Evolutionary conservation across 2,888 invertebrate genomes (phyloP).

Genomic region (Oscheius sp.): DNA sequence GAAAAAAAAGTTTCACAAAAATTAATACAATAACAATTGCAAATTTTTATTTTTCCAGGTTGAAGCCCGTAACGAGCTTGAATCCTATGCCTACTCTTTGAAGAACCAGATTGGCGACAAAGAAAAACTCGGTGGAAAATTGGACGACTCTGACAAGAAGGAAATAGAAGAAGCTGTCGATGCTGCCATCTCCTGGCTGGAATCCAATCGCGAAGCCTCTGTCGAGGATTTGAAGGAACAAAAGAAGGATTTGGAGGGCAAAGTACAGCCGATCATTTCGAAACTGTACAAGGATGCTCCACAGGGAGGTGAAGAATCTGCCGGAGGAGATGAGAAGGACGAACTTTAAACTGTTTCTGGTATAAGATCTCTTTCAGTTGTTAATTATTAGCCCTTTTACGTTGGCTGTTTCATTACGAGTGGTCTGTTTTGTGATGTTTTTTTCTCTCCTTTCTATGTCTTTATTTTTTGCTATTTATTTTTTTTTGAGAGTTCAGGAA

Average conservation of each 20-base stretch:
- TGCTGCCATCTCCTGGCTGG: constrained; percentile 96
- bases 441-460: too few species aligned
- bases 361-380: background rate
- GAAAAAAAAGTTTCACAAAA: background rate
- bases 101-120: constrained; percentile 91
- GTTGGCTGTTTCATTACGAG: background rate
- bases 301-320: constrained; percentile 42
- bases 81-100: constrained; percentile 94
- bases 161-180: constrained; percentile 95
- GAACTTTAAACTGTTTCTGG: constrained; percentile 63
- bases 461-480: too few species aligned
- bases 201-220: constrained; percentile 80
- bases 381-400: background rate
- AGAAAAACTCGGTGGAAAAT: constrained; percentile 89
- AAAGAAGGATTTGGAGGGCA: constrained; percentile 82
- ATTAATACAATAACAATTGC: background rate
- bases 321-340: constrained; percentile 63
- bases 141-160: constrained; percentile 86
- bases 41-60: constrained; percentile 71
- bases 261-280: constrained; percentile 95
- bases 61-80: constrained; percentile 94
- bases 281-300: constrained; percentile 82
- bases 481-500: too few species aligned
- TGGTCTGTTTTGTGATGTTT: background rate
- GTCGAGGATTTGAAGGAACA: constrained; percentile 80